Base-by-base conservation (phyloP, 2,888 invertebrate genomes). In the Tetropium fuscum region DNA sequence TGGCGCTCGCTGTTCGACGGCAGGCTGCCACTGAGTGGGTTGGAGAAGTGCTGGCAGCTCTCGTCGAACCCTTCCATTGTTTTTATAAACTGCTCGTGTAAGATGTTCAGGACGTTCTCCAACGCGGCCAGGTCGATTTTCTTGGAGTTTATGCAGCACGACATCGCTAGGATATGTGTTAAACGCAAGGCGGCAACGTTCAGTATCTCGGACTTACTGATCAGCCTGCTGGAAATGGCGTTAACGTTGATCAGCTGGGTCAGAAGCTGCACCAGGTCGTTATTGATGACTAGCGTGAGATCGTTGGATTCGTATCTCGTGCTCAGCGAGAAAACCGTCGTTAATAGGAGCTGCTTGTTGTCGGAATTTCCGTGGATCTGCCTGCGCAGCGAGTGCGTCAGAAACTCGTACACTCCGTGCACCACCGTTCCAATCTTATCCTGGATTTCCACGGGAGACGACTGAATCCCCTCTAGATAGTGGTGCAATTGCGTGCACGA, bases 401-500 rank as follows among this genome's bases (percentile, higher is more conserved):
- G 75, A 56, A 71, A 71, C 15, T 73, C 72, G 57, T 84, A 86
- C 55, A 87, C 84, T 47, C 81, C 79, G 70, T 88, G 87, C 1
- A 86, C 85, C 8, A 83, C 81, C 15, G 76, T 70, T 44, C 84
- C 80, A 30, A 88, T 85, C 64, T 84, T 80, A 48, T 83, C 79
- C 74, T 87, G 86, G 1, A 84, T 79, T 56, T 79, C 72, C 2
- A 79, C 71, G 0, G 84, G 83, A 1, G 87, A 82, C 5, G 85
- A 81, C 65, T 83, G 81, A 18, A 87, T 84, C 11, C 84, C 84
- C 72, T 87, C 86, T 71, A 86, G 79, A 71, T 87, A 87, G 71
- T 87, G 87, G 66, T 83, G 81, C 6, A 85, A 75, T 62, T 84
- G 83, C 1, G 82, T 77, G 48, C 78, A 76, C 2, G 77, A 73